Evolutionary conservation across 2,888 invertebrate species (phyloP).

Genomic region (Epirrita christyi): DNA sequence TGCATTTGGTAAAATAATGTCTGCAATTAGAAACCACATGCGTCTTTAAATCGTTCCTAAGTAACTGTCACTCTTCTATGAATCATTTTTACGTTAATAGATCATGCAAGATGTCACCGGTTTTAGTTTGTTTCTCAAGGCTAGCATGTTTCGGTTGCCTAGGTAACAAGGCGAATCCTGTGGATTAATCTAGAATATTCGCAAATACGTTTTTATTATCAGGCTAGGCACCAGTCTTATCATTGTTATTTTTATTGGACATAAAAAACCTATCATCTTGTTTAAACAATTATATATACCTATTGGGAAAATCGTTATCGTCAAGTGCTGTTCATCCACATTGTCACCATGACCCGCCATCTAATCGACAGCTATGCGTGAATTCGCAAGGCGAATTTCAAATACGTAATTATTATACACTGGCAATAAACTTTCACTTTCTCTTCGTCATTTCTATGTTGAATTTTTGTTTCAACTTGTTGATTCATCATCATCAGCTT

Average conservation of each 20-base stretch:
- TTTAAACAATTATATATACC: neutral
- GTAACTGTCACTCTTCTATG: too few relatives aligned
- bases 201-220: constrained; percentile 10
- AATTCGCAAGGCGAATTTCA: constrained; percentile 22
- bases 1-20: too few relatives aligned
- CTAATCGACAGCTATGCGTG: constrained; percentile 21
- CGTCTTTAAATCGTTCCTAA: too few relatives aligned
- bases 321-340: constrained; percentile 4
- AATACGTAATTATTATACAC: constrained; percentile 12
- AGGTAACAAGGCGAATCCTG: constrained; percentile 39
- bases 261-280: neutral
- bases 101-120: constrained; percentile 15
- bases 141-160: constrained; percentile 38
- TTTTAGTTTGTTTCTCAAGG: constrained; percentile 14
- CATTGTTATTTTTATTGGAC: constrained; percentile 16
- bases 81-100: constrained; percentile 19
- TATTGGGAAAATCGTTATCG: constrained; percentile 6
- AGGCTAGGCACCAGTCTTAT: constrained; percentile 12
- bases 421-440: constrained; percentile 38
- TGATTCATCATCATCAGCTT: too few relatives aligned
- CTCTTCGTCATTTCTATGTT: constrained; percentile 13
- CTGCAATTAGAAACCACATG: too few relatives aligned
- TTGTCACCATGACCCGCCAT: constrained; percentile 3
- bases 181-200: constrained; percentile 17
- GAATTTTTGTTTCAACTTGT: too few relatives aligned